Conservation (phyloP, 2,113 vertebrate genomes). For the Corythaixoides concolor region DNA sequence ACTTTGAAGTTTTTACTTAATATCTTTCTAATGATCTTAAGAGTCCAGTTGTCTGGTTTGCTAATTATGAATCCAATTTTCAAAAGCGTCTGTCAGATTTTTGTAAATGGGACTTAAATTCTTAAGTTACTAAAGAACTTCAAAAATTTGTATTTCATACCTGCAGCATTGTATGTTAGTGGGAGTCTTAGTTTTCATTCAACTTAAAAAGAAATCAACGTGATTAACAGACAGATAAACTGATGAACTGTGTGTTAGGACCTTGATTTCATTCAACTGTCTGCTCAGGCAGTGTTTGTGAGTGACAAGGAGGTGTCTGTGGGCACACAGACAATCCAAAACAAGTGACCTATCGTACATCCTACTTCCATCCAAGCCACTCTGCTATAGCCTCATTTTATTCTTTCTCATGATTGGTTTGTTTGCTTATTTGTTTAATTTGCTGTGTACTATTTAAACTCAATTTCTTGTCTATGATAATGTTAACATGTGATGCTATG, state of each 20-base stretch:
- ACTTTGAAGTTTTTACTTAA: constrained; percentile 34
- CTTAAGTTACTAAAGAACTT: not conserved
- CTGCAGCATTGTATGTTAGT: not conserved
- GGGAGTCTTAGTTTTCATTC: not conserved
- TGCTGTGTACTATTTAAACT: not conserved
- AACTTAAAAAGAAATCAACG: not conserved
- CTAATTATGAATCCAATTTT: constrained; percentile 23
- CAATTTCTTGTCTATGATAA: not conserved
- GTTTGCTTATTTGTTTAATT: not conserved
- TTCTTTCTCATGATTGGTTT: not conserved
- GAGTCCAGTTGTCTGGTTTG: constrained; percentile 19
- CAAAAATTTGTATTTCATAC: not conserved
- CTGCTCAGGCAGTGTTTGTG: not conserved
- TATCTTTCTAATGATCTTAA: constrained; percentile 41
- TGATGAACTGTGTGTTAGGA: not conserved
- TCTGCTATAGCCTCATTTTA: not conserved
- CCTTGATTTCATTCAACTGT: not conserved
- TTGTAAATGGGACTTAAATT: not conserved
- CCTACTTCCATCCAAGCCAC: not conserved
- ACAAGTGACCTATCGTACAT: rapidly evolving
- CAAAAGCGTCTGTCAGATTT: not conserved
- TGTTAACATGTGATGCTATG: not conserved
- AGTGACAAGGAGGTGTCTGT: not conserved
- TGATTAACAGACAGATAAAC: not conserved
- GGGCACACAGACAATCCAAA: not conserved